Base-by-base conservation (phyloP, 2,113 vertebrate species). In the Octodon degus region DNA sequence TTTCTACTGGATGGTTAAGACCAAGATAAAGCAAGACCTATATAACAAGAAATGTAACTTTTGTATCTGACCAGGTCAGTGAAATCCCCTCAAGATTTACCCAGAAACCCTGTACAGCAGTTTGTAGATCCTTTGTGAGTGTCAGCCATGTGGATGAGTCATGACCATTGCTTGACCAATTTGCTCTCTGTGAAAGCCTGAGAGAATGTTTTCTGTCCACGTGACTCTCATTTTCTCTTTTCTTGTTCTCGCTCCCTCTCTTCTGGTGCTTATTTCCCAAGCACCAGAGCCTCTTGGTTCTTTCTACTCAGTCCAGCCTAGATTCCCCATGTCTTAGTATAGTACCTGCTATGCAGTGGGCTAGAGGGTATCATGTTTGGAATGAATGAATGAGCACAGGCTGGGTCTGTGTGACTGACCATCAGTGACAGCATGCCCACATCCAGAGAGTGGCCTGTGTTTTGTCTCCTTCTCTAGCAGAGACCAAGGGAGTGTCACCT, bases 401-500 rank as follows among this genome's bases (percentile, higher is more conserved):
- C 0, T 12, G 62, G 63, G 13, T 12, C 77, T 24, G 40, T 19
- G 65, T 87, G 90, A 47, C 37, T 27, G 63, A 68, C 7, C 32
- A 4, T 0, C 1, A 11, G 70, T 20, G 55, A 65, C 27, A 83
- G 32, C 9, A 1, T n/a, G 65, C 30, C 34, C 22, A 24, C 0
- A 1, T 24, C 65, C 14, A 1, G 72, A 67, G 40, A 87, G 40
- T 40, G 82, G 14, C 53, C 40, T 74, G 72, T 0, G 17, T 24
- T 85, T 80, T 50, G 53, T 74, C 82, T 95, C 83, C 47, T 53
- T 82, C 81, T 84, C 94, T 43, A 43, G 87, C 79, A 37, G 53
- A 81, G 72, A 86, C 32, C 4, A 37, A 14, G 2, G 82, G 85
- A 81, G 80, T 32, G 25, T 76, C 77, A 37, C 86, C 93, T 40